phyloP scores from a whole-genome alignment of 2,888 invertebrate species.

The Autographa gamma region DNA sequence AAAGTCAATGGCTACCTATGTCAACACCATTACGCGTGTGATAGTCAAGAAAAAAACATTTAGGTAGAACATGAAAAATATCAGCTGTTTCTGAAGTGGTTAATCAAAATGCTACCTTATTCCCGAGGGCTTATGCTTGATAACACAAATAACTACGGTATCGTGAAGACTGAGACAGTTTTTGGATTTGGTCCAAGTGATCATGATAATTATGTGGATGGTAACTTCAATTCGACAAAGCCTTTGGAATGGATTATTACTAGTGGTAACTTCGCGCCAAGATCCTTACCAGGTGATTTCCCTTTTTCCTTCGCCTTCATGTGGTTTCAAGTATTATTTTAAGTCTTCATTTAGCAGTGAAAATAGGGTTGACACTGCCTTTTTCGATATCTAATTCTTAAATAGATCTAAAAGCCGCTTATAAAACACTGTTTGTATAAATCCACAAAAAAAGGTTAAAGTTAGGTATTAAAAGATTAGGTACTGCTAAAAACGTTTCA shows the following conservation, averaged over 20 bases:
- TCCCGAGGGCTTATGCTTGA: conserved; percentile 74
- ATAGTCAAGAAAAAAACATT: conserved; percentile 24
- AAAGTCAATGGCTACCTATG: conserved; percentile 62
- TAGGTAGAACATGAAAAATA: conserved; percentile 25
- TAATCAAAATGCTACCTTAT: conserved; percentile 74
- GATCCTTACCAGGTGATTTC: conserved; percentile 72
- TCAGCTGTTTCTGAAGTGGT: conserved; percentile 5
- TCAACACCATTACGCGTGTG: conserved; percentile 36
- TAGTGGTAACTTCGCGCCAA: conserved; percentile 69
- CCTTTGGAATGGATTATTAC: conserved; percentile 75
- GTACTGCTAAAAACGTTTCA: too few relatives aligned
- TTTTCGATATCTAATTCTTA: too few relatives aligned
- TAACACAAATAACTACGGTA: conserved; percentile 75
- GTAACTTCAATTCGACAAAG: conserved; percentile 66
- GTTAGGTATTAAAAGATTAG: too few relatives aligned
- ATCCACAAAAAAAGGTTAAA: too few relatives aligned
- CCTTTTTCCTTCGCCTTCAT: background rate
- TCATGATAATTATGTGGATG: conserved; percentile 64
- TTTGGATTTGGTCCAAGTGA: conserved; percentile 72
- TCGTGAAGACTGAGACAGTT: conserved; percentile 78
- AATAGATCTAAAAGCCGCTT: too few relatives aligned
- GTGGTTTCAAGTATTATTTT: too few relatives aligned
- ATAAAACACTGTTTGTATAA: too few relatives aligned
- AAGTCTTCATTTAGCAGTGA: too few relatives aligned
- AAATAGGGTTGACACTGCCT: too few relatives aligned